Evolutionary conservation across 2,888 invertebrate genomes (phyloP), one percentile per base, ranked within the genome.

Genomic region (Cephonodes hylas): DNA sequence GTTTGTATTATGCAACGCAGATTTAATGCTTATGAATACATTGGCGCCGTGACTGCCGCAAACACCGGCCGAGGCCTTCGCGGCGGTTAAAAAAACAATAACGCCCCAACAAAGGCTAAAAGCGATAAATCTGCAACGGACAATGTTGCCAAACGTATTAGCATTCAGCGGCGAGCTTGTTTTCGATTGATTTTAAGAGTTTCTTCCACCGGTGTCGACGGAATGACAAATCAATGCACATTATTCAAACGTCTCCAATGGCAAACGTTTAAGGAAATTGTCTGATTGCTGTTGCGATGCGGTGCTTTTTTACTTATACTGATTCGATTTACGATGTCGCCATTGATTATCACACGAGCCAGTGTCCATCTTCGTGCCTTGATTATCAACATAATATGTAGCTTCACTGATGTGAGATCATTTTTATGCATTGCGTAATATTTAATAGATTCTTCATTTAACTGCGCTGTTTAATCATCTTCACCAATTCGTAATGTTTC

Each of bases 131-230:
- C 53, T 18, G 22, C 45, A 23, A 4, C 31, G 53, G 31, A 53
- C 31, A 53, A 31, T 53, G 53, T 53, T 53, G 53, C 31, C 53
- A 31, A 53, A 23, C 23, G 23, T 53, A 53, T 53, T 53, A 53
- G 53, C 53, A 53, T 53, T 27, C 53, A 53, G 8, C 18, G 31
- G 10, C 7, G 53, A 18, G 27, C 53, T 31, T 53, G 53, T 53
- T 18, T 53, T 53, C 53, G 53, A 53, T 53, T 53, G 53, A 53
- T 53, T 53, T 53, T 53, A 27, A 53, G 31, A 18, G 53, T 62
- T 57, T 61, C 38, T 58, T 53, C 53, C 53, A 53, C 8, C 10
- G 27, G 18, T 18, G 53, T 10, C 31, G 27, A 10, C 18, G 31
- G 53, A 53, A 53, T 53, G 18, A 10, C 53, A 31, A 38, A 53